Percentiles rank a stretch among this genome's conserved stretches.
Evolutionary conservation across 2,888 invertebrate genomes (phyloP).

Genomic region (Leptinotarsa tumamoca): DNA sequence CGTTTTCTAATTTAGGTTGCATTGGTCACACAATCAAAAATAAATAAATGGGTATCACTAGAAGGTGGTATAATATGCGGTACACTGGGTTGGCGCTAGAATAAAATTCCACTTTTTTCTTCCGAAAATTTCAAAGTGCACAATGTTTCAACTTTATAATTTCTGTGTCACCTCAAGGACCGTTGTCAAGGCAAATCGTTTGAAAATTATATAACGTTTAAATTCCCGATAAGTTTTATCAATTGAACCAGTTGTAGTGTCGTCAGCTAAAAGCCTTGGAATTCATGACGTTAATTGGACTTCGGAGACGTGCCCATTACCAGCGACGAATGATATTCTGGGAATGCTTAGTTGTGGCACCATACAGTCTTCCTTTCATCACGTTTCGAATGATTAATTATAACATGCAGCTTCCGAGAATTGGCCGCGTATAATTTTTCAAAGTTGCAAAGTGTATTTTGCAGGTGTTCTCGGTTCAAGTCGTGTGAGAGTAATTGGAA

Average conservation of each 20-base stretch:
- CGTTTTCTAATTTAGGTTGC: too few relatives aligned
- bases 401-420: slow-evolving; percentile 15
- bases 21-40: too few relatives aligned
- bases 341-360: slow-evolving; percentile 27
- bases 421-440: slow-evolving; percentile 5
- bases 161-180: too few relatives aligned
- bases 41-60: too few relatives aligned
- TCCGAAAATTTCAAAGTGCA: too few relatives aligned
- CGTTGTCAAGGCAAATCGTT: too few relatives aligned
- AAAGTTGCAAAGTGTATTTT: slow-evolving; percentile 7
- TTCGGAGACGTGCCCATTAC: slow-evolving; percentile 21
- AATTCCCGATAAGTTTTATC: slow-evolving; percentile 1
- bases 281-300: slow-evolving; percentile 14
- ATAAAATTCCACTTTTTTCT: too few relatives aligned
- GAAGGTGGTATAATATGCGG: too few relatives aligned
- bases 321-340: slow-evolving; percentile 22
- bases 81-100: too few relatives aligned
- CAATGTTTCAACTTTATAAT: too few relatives aligned
- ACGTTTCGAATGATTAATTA: slow-evolving; percentile 20
- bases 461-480: slow-evolving; percentile 6
- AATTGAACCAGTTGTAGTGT: slow-evolving; percentile 5
- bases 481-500: background rate
- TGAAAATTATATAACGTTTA: too few relatives aligned
- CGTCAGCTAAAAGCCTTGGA: slow-evolving; percentile 16
- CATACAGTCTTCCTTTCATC: slow-evolving; percentile 24